phyloP scores from a whole-genome alignment of 2,113 vertebrate species.

The Crotalus viridis region DNA sequence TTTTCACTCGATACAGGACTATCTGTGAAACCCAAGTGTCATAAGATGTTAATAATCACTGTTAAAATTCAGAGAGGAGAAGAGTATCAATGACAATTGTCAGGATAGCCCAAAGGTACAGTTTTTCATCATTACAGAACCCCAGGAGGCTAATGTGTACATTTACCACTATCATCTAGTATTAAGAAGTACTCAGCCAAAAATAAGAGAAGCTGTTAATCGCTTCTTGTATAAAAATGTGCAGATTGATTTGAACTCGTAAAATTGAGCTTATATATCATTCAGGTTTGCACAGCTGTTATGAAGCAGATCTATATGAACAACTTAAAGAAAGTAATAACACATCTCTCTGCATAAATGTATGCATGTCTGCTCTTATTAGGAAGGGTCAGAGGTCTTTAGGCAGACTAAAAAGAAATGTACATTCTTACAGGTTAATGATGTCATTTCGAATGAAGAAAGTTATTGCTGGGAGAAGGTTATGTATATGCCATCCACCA shows the following conservation, averaged over 20 bases:
- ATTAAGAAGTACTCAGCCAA: neutral
- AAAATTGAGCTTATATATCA: neutral
- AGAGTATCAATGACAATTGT: neutral
- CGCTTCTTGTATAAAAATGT: neutral
- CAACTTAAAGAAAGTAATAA: neutral
- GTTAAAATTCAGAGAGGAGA: neutral
- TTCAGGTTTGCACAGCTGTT: neutral
- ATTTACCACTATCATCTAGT: neutral
- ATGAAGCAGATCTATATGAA: neutral
- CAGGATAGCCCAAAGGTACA: neutral
- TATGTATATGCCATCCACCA: neutral
- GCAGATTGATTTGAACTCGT: neutral
- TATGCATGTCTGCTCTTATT: neutral
- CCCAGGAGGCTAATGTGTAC: neutral
- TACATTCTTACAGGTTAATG: neutral
- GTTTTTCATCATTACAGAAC: neutral
- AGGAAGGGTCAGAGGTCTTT: neutral
- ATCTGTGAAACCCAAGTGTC: neutral
- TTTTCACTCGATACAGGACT: neutral
- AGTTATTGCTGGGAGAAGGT: neutral
- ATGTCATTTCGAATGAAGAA: neutral
- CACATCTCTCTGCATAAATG: neutral
- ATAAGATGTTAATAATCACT: neutral
- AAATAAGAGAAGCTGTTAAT: neutral
- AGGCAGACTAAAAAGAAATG: neutral